phyloP scores from a whole-genome alignment of 2,797 vertebrate species.

The Megaceryle alcyon region DNA sequence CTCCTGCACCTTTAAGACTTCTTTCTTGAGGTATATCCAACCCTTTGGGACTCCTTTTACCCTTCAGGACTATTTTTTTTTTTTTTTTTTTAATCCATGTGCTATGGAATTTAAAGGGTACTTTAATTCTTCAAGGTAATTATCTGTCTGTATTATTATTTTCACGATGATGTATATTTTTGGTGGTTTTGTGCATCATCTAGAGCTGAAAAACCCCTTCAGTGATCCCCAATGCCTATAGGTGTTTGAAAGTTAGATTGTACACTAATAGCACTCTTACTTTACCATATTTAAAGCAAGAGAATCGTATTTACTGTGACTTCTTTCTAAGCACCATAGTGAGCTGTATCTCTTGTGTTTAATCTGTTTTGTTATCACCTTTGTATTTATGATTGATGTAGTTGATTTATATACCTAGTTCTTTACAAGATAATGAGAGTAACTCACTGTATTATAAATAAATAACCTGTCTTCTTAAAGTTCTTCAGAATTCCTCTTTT shows the following conservation, averaged over 20 bases:
- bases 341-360: not conserved
- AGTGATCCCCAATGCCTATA: not conserved
- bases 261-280: not conserved
- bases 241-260: not conserved
- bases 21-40: too few relatives aligned
- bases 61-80: not conserved
- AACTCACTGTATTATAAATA: not conserved
- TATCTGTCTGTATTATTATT: not conserved
- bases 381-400: not conserved
- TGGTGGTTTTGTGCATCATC: not conserved
- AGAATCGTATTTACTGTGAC: not conserved
- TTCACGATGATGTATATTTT: not conserved
- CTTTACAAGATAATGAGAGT: not conserved
- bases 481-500: not conserved
- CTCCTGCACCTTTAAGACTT: too few relatives aligned
- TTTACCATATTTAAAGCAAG: not conserved
- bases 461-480: not conserved
- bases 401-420: not conserved
- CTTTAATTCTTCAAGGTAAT: not conserved
- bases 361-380: not conserved
- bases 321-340: not conserved
- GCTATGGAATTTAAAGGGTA: not conserved
- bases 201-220: not conserved
- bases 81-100: not conserved
- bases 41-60: too few relatives aligned